A percentile compares a stretch with the other conserved stretches of the same genome.
These are phyloP conservation scores for Calyptommatus sinebrachiatus DNA, from an alignment of 2,113 vertebrate genomes.

Conservation along the genomic window DNA sequence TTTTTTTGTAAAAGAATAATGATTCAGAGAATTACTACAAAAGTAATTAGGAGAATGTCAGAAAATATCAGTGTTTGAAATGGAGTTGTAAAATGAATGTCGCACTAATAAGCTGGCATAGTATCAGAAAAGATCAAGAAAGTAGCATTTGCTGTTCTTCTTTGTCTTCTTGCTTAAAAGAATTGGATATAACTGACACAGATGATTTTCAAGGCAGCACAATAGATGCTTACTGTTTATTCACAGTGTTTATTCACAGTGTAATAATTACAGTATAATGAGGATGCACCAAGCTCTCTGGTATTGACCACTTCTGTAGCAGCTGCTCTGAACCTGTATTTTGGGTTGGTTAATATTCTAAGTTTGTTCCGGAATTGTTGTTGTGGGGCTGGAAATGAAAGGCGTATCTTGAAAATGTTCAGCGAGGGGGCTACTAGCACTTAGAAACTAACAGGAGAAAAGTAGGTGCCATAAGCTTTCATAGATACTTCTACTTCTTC, in stretches of 20 bases:
- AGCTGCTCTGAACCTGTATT: neutral
- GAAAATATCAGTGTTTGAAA: neutral
- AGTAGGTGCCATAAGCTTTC: too few relatives aligned
- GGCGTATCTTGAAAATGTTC: neutral
- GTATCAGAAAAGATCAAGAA: neutral
- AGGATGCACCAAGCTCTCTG: constrained; percentile 40
- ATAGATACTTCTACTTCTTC: too few relatives aligned
- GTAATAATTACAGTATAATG: constrained; percentile 9
- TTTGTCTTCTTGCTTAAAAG: too few relatives aligned
- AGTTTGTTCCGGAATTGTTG: neutral
- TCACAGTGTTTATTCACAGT: constrained; percentile 35
- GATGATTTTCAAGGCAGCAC: constrained; percentile 41
- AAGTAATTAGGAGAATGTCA: neutral
- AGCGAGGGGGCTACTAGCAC: too few relatives aligned
- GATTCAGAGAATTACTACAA: constrained; percentile 26
- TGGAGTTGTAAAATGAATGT: neutral
- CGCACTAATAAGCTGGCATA: neutral
- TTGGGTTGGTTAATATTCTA: neutral
- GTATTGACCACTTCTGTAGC: constrained; percentile 29
- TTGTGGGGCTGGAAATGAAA: constrained; percentile 16
- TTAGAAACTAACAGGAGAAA: too few relatives aligned
- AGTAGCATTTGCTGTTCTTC: neutral
- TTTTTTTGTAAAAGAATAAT: constrained; percentile 34
- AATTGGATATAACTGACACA: constrained; percentile 21
- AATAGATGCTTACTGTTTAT: constrained; percentile 33